Conservation (phyloP, 2,888 invertebrate genomes). For the Lycia hirtaria region DNA sequence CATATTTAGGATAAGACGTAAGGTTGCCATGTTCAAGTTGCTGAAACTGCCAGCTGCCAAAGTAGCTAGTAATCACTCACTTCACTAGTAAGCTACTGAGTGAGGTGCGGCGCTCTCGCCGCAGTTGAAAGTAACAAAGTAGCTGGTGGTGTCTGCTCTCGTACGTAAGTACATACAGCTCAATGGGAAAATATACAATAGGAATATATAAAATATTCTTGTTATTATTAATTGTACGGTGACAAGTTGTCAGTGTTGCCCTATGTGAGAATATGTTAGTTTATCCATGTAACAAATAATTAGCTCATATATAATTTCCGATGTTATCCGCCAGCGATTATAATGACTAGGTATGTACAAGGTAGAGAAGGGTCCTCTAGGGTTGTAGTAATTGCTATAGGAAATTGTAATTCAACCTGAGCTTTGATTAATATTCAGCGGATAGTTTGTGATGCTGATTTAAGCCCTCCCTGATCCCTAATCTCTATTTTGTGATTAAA, state of each 20-base stretch:
- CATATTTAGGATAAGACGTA: slow-evolving; percentile 18
- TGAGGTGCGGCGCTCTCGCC: too few relatives aligned
- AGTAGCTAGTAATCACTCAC: too few relatives aligned
- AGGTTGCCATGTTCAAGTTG: slow-evolving; percentile 6
- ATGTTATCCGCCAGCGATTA: not conserved
- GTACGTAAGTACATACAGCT: too few relatives aligned
- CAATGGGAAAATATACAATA: too few relatives aligned
- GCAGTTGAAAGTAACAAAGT: too few relatives aligned
- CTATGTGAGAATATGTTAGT: not conserved
- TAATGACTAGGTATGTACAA: not conserved
- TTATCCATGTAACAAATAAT: not conserved
- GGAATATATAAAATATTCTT: too few relatives aligned
- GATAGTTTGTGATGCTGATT: slow-evolving; percentile 13
- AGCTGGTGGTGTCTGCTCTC: too few relatives aligned
- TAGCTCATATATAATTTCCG: not conserved
- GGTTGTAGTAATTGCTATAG: slow-evolving; percentile 9
- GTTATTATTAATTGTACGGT: too few relatives aligned
- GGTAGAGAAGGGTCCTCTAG: slow-evolving; percentile 8
- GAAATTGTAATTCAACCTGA: slow-evolving; percentile 20
- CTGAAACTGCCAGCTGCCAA: too few relatives aligned
- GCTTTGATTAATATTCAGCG: slow-evolving; percentile 21
- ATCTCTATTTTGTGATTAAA: not conserved
- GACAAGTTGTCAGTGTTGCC: too few relatives aligned
- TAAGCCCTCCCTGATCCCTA: not conserved
- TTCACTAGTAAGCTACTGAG: too few relatives aligned